A percentile compares a stretch with the other conserved stretches of the same genome.
These are phyloP conservation scores for Oriolus oriolus DNA, from an alignment of 2,113 vertebrate species.

Conservation along the genomic window DNA sequence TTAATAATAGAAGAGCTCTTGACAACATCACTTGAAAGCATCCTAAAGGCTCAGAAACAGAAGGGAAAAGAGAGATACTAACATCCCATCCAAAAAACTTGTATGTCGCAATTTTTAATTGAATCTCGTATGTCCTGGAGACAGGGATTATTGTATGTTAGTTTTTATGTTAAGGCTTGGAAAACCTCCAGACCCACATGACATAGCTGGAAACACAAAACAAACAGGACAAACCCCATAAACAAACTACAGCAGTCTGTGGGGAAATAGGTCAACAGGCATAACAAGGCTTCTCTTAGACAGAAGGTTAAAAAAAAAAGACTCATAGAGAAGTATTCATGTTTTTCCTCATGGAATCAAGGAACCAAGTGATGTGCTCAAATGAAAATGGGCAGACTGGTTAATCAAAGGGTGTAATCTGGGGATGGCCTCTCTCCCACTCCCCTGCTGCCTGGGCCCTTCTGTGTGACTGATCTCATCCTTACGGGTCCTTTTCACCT, in stretches of 20 bases:
- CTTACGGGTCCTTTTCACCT: background rate
- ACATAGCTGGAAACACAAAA: slow-evolving; percentile 40
- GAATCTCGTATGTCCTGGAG: background rate
- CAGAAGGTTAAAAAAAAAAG: background rate
- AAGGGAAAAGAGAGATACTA: background rate
- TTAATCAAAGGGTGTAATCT: background rate
- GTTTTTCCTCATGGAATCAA: background rate
- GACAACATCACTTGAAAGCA: background rate
- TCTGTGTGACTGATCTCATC: background rate
- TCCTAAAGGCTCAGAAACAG: background rate
- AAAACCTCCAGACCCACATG: slow-evolving; percentile 20
- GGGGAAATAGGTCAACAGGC: slow-evolving; percentile 15
- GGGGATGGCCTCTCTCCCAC: background rate
- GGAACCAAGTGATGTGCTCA: background rate
- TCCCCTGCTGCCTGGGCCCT: background rate
- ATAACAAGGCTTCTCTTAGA: background rate
- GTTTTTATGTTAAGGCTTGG: slow-evolving; percentile 17
- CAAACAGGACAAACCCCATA: slow-evolving; percentile 37
- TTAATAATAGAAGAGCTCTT: background rate
- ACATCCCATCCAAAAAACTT: background rate
- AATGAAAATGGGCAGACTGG: background rate
- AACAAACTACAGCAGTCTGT: slow-evolving; percentile 34
- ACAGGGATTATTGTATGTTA: background rate
- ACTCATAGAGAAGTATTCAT: background rate
- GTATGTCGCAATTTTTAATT: background rate